Evolutionary conservation across 2,888 invertebrate species (phyloP).

Genomic region (Schrankia costaestrigalis): DNA sequence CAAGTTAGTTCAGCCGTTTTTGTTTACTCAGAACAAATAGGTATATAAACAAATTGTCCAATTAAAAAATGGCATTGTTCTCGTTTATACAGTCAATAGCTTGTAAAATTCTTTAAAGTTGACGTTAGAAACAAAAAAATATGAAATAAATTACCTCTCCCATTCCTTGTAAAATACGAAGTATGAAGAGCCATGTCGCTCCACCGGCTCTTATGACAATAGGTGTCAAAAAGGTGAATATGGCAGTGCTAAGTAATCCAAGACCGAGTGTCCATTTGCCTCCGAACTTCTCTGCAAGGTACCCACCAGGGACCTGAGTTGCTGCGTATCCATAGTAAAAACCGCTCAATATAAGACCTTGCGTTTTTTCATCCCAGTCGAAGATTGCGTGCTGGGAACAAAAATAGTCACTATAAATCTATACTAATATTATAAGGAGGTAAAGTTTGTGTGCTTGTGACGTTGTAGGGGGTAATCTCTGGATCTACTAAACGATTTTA

Average conservation of each 20-base stretch:
- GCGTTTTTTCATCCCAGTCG: constrained; percentile 87
- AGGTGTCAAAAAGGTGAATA: constrained; percentile 91
- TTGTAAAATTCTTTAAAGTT: not conserved
- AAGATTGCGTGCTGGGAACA: constrained; percentile 74
- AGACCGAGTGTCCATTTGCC: constrained; percentile 92
- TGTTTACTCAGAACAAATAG: too few relatives aligned
- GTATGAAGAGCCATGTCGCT: constrained; percentile 78
- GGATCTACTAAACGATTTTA: too few relatives aligned
- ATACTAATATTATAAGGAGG: too few relatives aligned
- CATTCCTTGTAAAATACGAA: constrained; percentile 87
- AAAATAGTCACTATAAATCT: too few relatives aligned
- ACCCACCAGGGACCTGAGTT: constrained; percentile 92
- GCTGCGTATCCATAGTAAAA: constrained; percentile 93
- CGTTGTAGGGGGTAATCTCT: too few relatives aligned
- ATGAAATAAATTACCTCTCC: constrained; percentile 82
- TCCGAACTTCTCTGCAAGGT: constrained; percentile 90
- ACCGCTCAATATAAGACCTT: constrained; percentile 88
- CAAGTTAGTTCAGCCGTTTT: too few relatives aligned
- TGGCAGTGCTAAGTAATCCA: constrained; percentile 89
- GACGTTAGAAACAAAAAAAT: not conserved
- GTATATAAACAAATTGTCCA: too few relatives aligned
- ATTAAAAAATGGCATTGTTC: too few relatives aligned
- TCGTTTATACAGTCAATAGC: too few relatives aligned
- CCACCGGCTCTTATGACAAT: constrained; percentile 82
- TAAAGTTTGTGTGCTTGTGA: too few relatives aligned